A percentile compares a stretch with the other conserved stretches of the same genome.
These are phyloP conservation scores for Drosophila testacea DNA, from an alignment of 2,888 invertebrate genomes.

Conservation along the genomic window DNA sequence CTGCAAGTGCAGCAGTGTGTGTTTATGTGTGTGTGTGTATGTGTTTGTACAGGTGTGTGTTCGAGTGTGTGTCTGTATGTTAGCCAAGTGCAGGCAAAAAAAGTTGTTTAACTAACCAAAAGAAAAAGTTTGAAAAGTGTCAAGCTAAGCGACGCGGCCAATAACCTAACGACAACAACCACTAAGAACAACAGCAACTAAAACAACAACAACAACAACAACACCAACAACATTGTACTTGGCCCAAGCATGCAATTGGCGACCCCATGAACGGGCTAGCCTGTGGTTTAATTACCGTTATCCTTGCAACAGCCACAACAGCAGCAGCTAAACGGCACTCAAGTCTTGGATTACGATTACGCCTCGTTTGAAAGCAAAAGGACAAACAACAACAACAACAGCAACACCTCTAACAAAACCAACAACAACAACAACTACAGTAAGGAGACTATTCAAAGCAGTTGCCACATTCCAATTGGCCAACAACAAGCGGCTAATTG, in stretches of 20 bases:
- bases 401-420: constrained; percentile 6
- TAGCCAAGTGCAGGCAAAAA: constrained; percentile 46
- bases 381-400: constrained; percentile 33
- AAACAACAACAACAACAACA: constrained; percentile 24
- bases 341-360: constrained; percentile 47
- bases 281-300: constrained; percentile 76
- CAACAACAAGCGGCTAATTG: constrained; percentile 59
- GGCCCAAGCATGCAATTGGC: constrained; percentile 64
- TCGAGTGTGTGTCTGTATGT: constrained; percentile 18
- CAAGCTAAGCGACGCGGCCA: constrained; percentile 73
- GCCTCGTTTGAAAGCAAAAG: constrained; percentile 26
- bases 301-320: constrained; percentile 53
- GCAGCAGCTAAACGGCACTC: constrained; percentile 45
- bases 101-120: constrained; percentile 71
- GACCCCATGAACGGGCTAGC: constrained; percentile 63
- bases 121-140: constrained; percentile 78
- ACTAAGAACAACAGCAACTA: constrained; percentile 16
- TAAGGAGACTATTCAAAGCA: constrained; percentile 35
- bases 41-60: constrained; percentile 10
- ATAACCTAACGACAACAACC: constrained; percentile 62
- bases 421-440: constrained; percentile 9
- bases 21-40: constrained; percentile 11
- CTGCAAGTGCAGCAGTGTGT: constrained; percentile 60
- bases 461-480: constrained; percentile 71
- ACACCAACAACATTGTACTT: constrained; percentile 22